A percentile compares a stretch with the other conserved stretches of the same genome.
phyloP scores from a whole-genome alignment of 2,888 invertebrate genomes.

The Polyommatus icarus region DNA sequence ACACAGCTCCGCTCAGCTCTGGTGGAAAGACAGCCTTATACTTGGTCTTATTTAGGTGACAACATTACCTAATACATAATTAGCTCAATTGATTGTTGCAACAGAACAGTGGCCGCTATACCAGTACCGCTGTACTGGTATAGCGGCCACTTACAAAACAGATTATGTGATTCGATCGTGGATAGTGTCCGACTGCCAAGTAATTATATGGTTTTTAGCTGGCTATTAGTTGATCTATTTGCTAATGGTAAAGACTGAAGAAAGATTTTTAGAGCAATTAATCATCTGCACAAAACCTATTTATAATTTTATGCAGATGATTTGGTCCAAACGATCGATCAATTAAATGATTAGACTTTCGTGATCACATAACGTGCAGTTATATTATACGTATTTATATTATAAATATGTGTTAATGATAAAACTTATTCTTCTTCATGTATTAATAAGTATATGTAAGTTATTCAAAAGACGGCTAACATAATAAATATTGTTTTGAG shows the following conservation, averaged over 20 bases:
- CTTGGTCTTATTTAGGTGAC: constrained; percentile 4
- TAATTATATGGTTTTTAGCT: background rate
- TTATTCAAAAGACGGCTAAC: too few species aligned
- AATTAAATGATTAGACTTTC: too few species aligned
- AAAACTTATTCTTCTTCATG: too few species aligned
- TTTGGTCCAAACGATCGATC: too few species aligned
- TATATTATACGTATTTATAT: too few species aligned
- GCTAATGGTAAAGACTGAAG: background rate
- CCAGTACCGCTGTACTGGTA: background rate
- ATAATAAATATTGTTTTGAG: too few species aligned
- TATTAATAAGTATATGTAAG: too few species aligned
- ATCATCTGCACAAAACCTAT: too few species aligned
- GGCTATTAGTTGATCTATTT: background rate
- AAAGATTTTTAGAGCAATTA: background rate
- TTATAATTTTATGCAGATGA: background rate
- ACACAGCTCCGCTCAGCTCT: too few species aligned
- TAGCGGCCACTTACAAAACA: background rate
- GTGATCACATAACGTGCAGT: too few species aligned
- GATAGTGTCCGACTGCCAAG: background rate
- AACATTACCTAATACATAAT: background rate
- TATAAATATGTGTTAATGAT: too few species aligned
- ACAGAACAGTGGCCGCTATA: background rate
- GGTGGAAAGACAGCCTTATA: background rate
- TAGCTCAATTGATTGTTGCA: constrained; percentile 12
- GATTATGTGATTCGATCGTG: background rate